A percentile compares a stretch with the other conserved stretches of the same genome.
These are phyloP conservation scores for Scrobipalpa atriplicella DNA, from an alignment of 2,888 invertebrate species.

Conservation along the genomic window DNA sequence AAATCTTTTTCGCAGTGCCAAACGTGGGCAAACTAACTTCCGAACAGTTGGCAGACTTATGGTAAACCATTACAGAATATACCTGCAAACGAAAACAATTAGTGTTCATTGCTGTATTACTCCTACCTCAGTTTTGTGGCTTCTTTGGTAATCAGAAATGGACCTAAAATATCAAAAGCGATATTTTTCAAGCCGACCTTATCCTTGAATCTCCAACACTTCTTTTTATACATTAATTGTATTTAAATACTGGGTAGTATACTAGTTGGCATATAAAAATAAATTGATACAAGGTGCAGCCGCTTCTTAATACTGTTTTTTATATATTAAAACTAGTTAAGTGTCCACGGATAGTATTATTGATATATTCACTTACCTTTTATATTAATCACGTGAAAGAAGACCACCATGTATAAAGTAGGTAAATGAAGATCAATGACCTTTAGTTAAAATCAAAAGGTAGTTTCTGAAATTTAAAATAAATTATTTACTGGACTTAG, in stretches of 20 bases:
- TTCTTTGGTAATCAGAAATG: neutral
- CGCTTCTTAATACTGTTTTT: neutral
- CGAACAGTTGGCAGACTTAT: too few relatives aligned
- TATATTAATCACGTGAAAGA: conserved; percentile 5
- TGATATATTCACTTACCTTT: conserved; percentile 1
- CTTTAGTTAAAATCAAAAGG: neutral
- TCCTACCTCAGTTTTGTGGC: too few relatives aligned
- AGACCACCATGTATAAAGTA: neutral
- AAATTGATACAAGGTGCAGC: neutral
- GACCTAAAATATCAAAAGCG: neutral
- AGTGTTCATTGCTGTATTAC: neutral
- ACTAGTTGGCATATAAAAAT: conserved; percentile 11
- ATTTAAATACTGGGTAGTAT: conserved; percentile 1
- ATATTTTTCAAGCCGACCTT: conserved; percentile 3
- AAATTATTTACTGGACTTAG: too few relatives aligned
- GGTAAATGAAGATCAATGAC: conserved; percentile 7
- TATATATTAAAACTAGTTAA: conserved; percentile 10
- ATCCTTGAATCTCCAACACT: conserved; percentile 5
- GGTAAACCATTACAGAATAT: too few relatives aligned
- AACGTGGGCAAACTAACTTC: too few relatives aligned
- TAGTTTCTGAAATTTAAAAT: neutral
- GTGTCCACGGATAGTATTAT: neutral
- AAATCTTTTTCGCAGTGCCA: too few relatives aligned
- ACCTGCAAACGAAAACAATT: too few relatives aligned
- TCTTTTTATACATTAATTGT: conserved; percentile 19